phyloP scores from a whole-genome alignment of 2,113 vertebrate species.

The Gobiocypris rarus region DNA sequence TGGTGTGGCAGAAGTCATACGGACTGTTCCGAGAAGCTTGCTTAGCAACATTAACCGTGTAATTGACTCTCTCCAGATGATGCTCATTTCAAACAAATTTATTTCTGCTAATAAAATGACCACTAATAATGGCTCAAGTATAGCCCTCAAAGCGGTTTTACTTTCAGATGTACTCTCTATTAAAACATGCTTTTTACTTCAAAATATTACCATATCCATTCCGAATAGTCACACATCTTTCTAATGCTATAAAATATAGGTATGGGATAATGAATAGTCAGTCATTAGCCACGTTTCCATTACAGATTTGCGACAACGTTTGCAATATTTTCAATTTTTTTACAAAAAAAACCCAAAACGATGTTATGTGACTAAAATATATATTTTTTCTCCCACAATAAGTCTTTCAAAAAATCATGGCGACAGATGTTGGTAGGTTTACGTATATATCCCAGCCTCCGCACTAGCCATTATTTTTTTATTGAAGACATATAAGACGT shows the following conservation, averaged over 20 bases:
- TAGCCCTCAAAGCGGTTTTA: not conserved
- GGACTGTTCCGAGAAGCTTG: not conserved
- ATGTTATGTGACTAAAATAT: too few species aligned
- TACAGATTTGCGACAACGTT: too few species aligned
- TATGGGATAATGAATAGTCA: not conserved
- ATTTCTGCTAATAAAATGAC: not conserved
- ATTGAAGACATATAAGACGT: too few species aligned
- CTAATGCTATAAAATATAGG: not conserved
- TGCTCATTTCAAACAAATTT: not conserved
- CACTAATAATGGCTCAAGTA: constrained; percentile 1
- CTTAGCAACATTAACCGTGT: not conserved
- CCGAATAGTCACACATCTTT: not conserved
- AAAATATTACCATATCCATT: not conserved
- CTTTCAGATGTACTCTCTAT: not conserved
- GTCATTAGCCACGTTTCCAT: too few species aligned
- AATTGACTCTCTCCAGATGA: not conserved
- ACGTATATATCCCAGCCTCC: too few species aligned
- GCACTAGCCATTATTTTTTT: too few species aligned
- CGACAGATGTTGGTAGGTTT: too few species aligned
- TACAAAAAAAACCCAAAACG: too few species aligned
- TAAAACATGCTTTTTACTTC: not conserved
- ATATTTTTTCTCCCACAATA: too few species aligned
- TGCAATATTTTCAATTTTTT: too few species aligned
- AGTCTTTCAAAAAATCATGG: too few species aligned
- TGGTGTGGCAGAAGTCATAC: not conserved